Conservation (phyloP, 1,140 invertebrate species). For the Cyclargus thomasi region DNA sequence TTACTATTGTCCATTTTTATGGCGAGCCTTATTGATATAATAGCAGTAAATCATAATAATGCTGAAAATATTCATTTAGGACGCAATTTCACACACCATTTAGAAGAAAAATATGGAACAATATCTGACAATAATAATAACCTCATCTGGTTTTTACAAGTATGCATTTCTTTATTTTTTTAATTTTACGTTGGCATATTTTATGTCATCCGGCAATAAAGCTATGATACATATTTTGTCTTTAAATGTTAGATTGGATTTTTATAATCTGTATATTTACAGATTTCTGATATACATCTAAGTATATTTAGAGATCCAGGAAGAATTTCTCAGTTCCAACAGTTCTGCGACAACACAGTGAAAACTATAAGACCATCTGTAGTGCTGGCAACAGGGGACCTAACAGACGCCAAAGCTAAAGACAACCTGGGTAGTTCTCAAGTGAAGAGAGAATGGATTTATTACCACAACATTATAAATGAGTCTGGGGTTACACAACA, state of each 20-base stretch:
- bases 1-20: constrained; percentile 63
- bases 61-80: constrained; percentile 45
- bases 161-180: constrained; percentile 43
- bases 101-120: constrained; percentile 57
- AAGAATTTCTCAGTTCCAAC: constrained; percentile 85
- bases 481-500: constrained; percentile 80
- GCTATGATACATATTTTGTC: no score
- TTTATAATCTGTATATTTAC: constrained; percentile 33
- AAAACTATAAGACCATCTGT: constrained; percentile 85
- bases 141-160: constrained; percentile 87
- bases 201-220: no score
- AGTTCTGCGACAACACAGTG: constrained; percentile 87
- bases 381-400: constrained; percentile 90
- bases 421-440: constrained; percentile 89
- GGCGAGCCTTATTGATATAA: constrained; percentile 63
- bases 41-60: constrained; percentile 62
- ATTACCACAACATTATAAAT: constrained; percentile 84
- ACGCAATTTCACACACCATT: constrained; percentile 48
- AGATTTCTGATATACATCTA: constrained; percentile 93
- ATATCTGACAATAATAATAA: constrained; percentile 76
- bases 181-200: background rate
- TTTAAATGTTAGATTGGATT: no score
- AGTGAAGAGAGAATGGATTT: constrained; percentile 88
- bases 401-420: constrained; percentile 90
- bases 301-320: constrained; percentile 87